phyloP scores from a whole-genome alignment of 2,888 invertebrate species.

The Argyresthia goedartella region DNA sequence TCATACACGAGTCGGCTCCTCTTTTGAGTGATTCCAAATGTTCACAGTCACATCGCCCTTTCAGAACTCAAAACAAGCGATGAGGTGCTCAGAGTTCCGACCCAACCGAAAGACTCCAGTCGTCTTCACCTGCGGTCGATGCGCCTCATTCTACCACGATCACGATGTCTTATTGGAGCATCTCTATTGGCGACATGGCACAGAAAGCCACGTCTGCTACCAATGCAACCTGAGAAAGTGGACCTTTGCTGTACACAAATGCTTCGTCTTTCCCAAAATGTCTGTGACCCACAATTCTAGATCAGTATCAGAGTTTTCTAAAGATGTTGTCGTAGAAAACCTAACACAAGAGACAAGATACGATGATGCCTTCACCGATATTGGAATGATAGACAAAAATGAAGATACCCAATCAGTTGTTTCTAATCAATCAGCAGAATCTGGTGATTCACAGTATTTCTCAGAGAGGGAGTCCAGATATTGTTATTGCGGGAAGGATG shows the following conservation, averaged over 20 bases:
- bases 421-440: neutral
- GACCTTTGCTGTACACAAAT: conserved; percentile 37
- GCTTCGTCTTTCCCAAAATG: conserved; percentile 35
- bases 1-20: too few species aligned
- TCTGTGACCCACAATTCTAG: conserved; percentile 12
- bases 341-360: neutral
- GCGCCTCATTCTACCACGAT: conserved; percentile 30
- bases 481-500: conserved; percentile 36
- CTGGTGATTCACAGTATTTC: neutral
- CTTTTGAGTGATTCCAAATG: too few species aligned
- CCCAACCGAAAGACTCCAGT: neutral
- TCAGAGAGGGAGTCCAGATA: conserved; percentile 24
- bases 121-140: conserved; percentile 30
- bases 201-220: conserved; percentile 35
- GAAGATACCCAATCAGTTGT: neutral
- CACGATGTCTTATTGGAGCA: conserved; percentile 42
- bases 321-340: neutral
- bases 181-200: conserved; percentile 49
- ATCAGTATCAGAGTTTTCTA: neutral
- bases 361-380: neutral
- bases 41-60: too few species aligned
- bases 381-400: neutral
- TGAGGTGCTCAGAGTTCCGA: conserved; percentile 1
- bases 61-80: neutral
- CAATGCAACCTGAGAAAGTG: conserved; percentile 34